phyloP scores from a whole-genome alignment of 2,888 invertebrate genomes.

The Protophormia terraenovae region DNA sequence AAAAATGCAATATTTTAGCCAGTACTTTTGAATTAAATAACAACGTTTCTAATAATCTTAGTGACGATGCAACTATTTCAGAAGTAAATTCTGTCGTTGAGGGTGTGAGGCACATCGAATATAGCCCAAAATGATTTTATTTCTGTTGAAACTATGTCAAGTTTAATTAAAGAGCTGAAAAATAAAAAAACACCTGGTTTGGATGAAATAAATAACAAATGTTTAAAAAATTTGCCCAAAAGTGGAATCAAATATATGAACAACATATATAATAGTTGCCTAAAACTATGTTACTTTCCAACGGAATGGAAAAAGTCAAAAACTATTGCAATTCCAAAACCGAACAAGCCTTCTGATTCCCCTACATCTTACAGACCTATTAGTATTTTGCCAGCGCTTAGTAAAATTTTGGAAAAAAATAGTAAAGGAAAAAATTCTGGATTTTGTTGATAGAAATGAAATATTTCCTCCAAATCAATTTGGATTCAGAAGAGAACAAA shows the following conservation, averaged over 20 bases:
- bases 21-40: background rate
- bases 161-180: background rate
- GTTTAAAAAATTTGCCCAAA: background rate
- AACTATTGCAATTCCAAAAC: too few relatives aligned
- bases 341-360: too few relatives aligned
- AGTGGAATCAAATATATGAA: background rate
- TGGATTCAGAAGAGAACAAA: too few relatives aligned
- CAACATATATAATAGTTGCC: background rate
- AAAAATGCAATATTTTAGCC: too few relatives aligned
- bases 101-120: background rate
- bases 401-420: too few relatives aligned
- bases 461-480: too few relatives aligned
- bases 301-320: background rate
- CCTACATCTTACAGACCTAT: too few relatives aligned
- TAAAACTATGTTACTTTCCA: background rate
- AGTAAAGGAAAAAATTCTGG: too few relatives aligned
- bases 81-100: background rate
- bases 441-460: too few relatives aligned
- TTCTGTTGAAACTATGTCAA: background rate
- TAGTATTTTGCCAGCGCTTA: too few relatives aligned
- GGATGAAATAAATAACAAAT: background rate
- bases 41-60: background rate
- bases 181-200: background rate
- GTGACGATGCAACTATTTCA: background rate
- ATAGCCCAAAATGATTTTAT: background rate